phyloP scores from a whole-genome alignment of 2,888 invertebrate genomes.

The Archips crataeganus region DNA sequence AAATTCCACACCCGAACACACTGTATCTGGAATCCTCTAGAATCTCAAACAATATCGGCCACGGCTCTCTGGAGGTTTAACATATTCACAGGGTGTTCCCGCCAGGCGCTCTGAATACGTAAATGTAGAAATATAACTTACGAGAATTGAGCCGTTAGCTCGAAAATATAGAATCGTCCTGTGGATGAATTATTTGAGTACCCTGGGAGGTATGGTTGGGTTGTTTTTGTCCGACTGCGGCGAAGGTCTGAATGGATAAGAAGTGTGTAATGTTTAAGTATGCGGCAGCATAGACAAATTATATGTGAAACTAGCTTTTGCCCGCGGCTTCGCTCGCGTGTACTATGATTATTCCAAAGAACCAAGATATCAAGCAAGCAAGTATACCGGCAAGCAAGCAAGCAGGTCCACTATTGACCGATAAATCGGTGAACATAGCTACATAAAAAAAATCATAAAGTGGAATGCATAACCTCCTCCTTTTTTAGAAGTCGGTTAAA shows the following conservation, averaged over 20 bases:
- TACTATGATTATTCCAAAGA: too few relatives aligned
- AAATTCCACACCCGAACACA: conserved; percentile 22
- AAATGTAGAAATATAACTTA: conserved; percentile 39
- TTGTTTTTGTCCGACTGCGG: neutral
- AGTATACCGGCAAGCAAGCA: too few relatives aligned
- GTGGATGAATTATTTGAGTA: conserved; percentile 26
- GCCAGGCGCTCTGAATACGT: conserved; percentile 36
- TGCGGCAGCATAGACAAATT: too few relatives aligned
- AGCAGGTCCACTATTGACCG: too few relatives aligned
- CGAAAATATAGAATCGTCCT: conserved; percentile 24
- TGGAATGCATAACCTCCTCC: too few relatives aligned
- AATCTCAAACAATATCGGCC: conserved; percentile 39
- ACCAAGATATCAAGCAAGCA: too few relatives aligned
- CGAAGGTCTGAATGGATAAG: neutral
- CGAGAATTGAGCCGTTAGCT: conserved; percentile 38
- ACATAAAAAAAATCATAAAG: too few relatives aligned
- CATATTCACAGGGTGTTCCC: conserved; percentile 42
- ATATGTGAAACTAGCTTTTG: too few relatives aligned
- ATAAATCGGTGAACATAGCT: too few relatives aligned
- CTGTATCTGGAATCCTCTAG: conserved; percentile 38
- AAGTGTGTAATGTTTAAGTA: too few relatives aligned
- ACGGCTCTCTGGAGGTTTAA: conserved; percentile 40
- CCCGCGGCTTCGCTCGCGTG: too few relatives aligned
- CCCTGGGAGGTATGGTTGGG: neutral
- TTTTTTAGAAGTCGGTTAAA: too few relatives aligned